Conservation (phyloP, 2,888 invertebrate species). For the Nomada fucata region DNA sequence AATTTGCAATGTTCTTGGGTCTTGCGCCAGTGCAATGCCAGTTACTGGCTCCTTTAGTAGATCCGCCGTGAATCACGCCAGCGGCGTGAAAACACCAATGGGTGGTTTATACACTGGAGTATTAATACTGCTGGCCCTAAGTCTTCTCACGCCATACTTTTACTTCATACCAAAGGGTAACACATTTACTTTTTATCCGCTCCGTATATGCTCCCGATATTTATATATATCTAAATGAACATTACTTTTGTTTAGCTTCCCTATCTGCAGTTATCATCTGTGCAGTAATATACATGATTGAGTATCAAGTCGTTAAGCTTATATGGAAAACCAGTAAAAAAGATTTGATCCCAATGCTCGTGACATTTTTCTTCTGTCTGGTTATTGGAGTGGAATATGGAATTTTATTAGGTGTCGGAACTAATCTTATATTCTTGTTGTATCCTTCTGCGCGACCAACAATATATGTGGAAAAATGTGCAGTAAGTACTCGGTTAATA, state of each 20-base stretch:
- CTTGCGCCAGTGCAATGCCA: conserved; percentile 95
- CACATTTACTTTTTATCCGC: neutral
- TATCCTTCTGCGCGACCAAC: conserved; percentile 93
- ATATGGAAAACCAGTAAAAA: conserved; percentile 93
- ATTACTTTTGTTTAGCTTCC: conserved; percentile 85
- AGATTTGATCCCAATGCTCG: conserved; percentile 92
- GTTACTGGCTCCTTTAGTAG: conserved; percentile 95
- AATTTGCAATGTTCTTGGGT: conserved; percentile 93
- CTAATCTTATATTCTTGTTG: conserved; percentile 91
- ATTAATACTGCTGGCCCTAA: conserved; percentile 93
- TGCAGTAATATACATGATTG: conserved; percentile 97
- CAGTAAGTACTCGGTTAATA: conserved; percentile 85
- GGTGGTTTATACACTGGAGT: conserved; percentile 94
- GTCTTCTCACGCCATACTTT: conserved; percentile 94
- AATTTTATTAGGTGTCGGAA: conserved; percentile 92
- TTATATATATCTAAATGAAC: neutral
- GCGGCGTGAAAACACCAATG: conserved; percentile 95
- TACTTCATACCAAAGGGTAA: conserved; percentile 92
- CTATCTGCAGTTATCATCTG: conserved; percentile 97
- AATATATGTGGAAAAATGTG: conserved; percentile 89
- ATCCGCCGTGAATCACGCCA: conserved; percentile 97
- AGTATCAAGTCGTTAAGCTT: conserved; percentile 94
- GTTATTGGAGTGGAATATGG: conserved; percentile 94
- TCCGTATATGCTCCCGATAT: neutral
- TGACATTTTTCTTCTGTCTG: conserved; percentile 93